Conservation (phyloP, 2,888 invertebrate genomes). For the Mellilla xanthometata region DNA sequence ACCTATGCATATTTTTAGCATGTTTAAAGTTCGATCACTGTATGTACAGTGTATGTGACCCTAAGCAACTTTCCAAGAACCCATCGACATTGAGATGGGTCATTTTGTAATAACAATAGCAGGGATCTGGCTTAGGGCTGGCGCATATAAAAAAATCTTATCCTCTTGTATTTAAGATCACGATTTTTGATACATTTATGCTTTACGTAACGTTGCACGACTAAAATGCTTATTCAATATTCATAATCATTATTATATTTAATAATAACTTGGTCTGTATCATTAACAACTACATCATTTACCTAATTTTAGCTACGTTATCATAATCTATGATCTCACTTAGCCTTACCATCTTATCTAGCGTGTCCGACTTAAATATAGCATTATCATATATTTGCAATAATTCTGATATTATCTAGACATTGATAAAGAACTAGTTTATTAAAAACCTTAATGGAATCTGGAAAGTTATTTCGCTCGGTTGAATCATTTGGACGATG, state of each 20-base stretch:
- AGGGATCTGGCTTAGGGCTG: conserved; percentile 52
- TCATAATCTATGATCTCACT: conserved; percentile 1
- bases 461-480: conserved; percentile 40
- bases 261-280: too few relatives aligned
- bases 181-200: too few relatives aligned
- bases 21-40: conserved; percentile 3
- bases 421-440: conserved; percentile 4
- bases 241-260: too few relatives aligned
- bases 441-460: conserved; percentile 1
- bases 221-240: too few relatives aligned
- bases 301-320: conserved; percentile 11
- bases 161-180: neutral
- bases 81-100: conserved; percentile 80
- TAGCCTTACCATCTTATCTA: conserved; percentile 1
- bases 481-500: conserved; percentile 37
- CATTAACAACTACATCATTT: too few relatives aligned
- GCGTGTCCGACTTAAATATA: conserved; percentile 6
- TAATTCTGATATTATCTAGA: neutral
- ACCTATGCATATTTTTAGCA: too few relatives aligned
- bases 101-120: conserved; percentile 77
- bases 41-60: conserved; percentile 18
- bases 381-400: conserved; percentile 7
- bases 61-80: conserved; percentile 58
- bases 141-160: conserved; percentile 12
- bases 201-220: too few relatives aligned